Evolutionary conservation across 2,113 vertebrate genomes (phyloP), one percentile per base, ranked within the genome.

Genomic region (Dipodomys spectabilis): DNA sequence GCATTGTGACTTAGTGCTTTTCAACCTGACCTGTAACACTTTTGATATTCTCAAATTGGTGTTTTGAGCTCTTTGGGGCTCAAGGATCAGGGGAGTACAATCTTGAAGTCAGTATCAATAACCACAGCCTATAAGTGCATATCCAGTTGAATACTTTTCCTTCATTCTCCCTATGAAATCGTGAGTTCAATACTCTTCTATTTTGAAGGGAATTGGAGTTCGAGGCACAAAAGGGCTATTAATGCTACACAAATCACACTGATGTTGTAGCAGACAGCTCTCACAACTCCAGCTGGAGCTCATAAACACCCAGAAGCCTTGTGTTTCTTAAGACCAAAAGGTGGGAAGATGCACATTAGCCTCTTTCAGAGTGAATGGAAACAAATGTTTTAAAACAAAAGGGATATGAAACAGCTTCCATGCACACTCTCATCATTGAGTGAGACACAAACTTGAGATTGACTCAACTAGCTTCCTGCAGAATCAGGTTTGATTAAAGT

Each of bases 221-320:
- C 0, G 0, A 72, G 82, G 78, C 91, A 93, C 94, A 95, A 94
- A 93, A 95, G 87, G 32, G 81, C 77, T 89, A 62, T 93, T 95
- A 96, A 79, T 82, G 78, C 32, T 86, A 71, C 69, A 97, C 89
- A 94, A 95, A 96, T 96, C 95, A 96, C 84, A 83, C 57, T 82
- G 84, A 86, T 74, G 62, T 82, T 92, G 77, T n/a, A 30, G 8
- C 35, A 57, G 80, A 91, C 78, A 83, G 80, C 23, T 60, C 7
- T 83, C 65, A 68, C 78, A 94, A 72, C 82, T 95, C 79, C 71
- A 94, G 64, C 72, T 68, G 74, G 80, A 79, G 79, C 93, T 94
- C 89, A 79, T 94, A 96, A 94, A 96, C 86, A 62, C 78, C 60
- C 2, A 22, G 75, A 94, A 53, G 20, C 0, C 69, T 65, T 79